Evolutionary conservation across 2,113 vertebrate genomes (phyloP).

Genomic region (Phylloscopus trochilus): DNA sequence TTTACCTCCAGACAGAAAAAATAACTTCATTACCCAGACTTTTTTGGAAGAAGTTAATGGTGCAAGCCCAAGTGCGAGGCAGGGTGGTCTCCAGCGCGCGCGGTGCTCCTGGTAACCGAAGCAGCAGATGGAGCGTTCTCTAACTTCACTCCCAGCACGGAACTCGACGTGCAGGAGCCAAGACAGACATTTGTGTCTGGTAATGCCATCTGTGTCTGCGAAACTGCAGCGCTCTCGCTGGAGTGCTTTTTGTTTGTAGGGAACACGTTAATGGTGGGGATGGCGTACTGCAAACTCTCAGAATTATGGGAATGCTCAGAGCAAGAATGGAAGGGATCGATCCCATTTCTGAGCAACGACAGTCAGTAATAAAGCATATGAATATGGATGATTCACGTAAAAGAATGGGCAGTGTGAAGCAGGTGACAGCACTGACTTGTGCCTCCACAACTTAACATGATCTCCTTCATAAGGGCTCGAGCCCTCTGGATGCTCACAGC

Average conservation of each 20-base stretch:
- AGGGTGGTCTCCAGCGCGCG: neutral
- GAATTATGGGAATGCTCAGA: neutral
- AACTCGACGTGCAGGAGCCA: constrained; percentile 59
- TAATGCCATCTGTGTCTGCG: constrained; percentile 64
- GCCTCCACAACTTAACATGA: neutral
- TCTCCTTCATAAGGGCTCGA: neutral
- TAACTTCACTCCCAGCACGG: constrained; percentile 62
- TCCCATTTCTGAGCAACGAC: neutral
- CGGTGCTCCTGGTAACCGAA: constrained; percentile 16
- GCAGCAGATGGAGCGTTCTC: constrained; percentile 65
- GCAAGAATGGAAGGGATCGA: neutral
- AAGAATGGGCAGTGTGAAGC: neutral
- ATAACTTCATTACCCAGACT: neutral
- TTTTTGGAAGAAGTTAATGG: neutral
- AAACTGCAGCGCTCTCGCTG: constrained; percentile 27
- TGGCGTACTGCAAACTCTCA: constrained; percentile 12
- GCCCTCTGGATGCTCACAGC: neutral
- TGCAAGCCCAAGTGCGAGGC: constrained; percentile 1
- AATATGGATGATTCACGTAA: neutral
- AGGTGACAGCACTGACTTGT: neutral
- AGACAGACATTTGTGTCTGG: constrained; percentile 68
- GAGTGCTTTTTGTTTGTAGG: constrained; percentile 58
- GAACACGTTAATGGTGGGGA: constrained; percentile 45
- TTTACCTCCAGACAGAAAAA: neutral
- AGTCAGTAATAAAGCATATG: neutral